Evolutionary conservation across 2,888 invertebrate species (phyloP).

Genomic region (Aspidapion aeneum): DNA sequence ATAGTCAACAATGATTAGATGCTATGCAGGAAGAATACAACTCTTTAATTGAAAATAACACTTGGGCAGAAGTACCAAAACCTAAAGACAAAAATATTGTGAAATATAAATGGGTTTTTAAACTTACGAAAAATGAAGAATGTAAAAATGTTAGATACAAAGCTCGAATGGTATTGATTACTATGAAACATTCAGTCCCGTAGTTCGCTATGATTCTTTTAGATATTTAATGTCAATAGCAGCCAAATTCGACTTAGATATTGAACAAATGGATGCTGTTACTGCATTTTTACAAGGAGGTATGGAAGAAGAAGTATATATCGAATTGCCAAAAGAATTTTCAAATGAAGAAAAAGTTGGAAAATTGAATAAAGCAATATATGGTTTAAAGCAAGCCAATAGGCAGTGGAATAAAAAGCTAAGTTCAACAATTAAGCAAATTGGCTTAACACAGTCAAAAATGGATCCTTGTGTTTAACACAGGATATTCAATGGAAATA

Average conservation of each 20-base stretch:
- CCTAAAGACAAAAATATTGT: not conserved
- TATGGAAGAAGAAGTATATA: constrained; percentile 13
- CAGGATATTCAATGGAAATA: not conserved
- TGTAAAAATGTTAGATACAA: not conserved
- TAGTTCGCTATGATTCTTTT: not conserved
- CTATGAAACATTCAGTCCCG: not conserved
- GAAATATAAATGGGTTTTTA: not conserved
- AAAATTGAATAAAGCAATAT: constrained; percentile 1
- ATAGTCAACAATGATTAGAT: constrained; percentile 19
- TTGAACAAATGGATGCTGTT: constrained; percentile 16
- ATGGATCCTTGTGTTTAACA: constrained; percentile 7
- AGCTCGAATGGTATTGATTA: not conserved
- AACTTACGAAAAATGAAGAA: not conserved
- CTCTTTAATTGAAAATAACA: constrained; percentile 31
- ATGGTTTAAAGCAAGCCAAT: constrained; percentile 8
- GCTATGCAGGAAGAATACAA: constrained; percentile 32
- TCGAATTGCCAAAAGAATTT: constrained; percentile 9
- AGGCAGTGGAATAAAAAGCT: constrained; percentile 9
- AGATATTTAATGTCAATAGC: not conserved
- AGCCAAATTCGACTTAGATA: not conserved
- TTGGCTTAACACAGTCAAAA: constrained; percentile 3
- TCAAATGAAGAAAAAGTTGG: not conserved
- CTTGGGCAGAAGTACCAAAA: constrained; percentile 24
- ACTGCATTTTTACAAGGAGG: constrained; percentile 18
- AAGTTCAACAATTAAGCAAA: not conserved